Conservation (phyloP, 2,888 invertebrate genomes). For the Oligia strigilis region DNA sequence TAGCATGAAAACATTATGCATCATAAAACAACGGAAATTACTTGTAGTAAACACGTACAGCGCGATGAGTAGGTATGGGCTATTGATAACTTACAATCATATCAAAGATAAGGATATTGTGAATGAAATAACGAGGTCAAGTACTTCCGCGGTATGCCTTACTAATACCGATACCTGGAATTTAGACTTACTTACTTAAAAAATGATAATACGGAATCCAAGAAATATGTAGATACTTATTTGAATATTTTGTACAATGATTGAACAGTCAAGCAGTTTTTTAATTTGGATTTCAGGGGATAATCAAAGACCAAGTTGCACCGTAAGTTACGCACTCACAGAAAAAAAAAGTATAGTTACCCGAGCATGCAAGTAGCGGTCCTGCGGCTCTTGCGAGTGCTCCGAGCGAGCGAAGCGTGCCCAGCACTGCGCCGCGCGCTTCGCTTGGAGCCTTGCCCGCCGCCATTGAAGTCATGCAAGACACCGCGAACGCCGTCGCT, state of each 20-base stretch:
- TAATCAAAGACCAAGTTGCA: too few relatives aligned
- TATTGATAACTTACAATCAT: conserved; percentile 41
- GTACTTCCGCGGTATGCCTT: conserved; percentile 9
- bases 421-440: conserved; percentile 98
- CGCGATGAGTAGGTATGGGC: neutral
- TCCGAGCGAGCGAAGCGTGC: conserved; percentile 98
- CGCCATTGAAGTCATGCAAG: conserved; percentile 98
- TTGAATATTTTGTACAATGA: conserved; percentile 22
- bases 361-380: conserved; percentile 96
- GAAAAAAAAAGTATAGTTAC: conserved; percentile 84
- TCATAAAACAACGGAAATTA: neutral
- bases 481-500: conserved; percentile 98
- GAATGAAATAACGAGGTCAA: conserved; percentile 51
- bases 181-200: conserved; percentile 5
- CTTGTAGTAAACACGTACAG: conserved; percentile 2
- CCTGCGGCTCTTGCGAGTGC: conserved; percentile 98
- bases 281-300: neutral
- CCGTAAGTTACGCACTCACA: neutral
- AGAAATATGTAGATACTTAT: neutral
- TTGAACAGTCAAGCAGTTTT: neutral
- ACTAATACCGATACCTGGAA: conserved; percentile 20
- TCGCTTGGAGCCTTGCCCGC: conserved; percentile 93
- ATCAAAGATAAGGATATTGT: conserved; percentile 29
- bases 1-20: neutral
- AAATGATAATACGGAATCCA: conserved; percentile 10